Base-by-base conservation (phyloP, 2,113 vertebrate genomes). In the Tenebrosternarchus preto region DNA sequence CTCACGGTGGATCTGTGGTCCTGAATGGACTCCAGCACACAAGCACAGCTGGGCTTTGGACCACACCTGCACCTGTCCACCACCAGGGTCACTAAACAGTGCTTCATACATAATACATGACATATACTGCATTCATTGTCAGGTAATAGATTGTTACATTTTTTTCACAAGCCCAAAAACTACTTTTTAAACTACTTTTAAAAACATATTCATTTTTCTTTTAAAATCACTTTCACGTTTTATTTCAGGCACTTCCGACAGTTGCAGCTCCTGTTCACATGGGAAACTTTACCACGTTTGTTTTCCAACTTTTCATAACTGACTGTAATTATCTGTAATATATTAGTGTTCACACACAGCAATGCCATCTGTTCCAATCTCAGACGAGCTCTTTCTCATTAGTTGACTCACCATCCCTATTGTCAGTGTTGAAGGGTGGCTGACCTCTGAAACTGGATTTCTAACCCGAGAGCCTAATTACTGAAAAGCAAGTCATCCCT, bases 321-420 rank as follows among this genome's bases (percentile, higher is more conserved):
- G 75, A 27, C 76, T 70, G 25, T 74, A 84, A 76, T 84, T 78
- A 82, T 79, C 83, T 84, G 71, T 84, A 78, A 79, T 78, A 64
- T 82, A 84, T 83, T 72, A 83, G 68, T 80, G 85, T 81, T 86
- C 68, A 36, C 72, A 81, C 72, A 79, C 73, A 83, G 63, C 82
- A 76, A 50, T 75, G 80, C 85, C 85, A 83, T 86, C 82, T 86
- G 82, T 78, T 86, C 68, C 46, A 79, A 69, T 83, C 82, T 78
- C 61, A 83, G 74, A 81, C 78, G 79, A 81, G 82, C 79, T 67
- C 66, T 83, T 80, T 83, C 85, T 83, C 85, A 83, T 86, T 86
- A 86, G 76, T 72, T 66, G 79, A 72, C 60, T 76, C 72, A 53
- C 76, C 82, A 72, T 72, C 55, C 66, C 67, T 74, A 81, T 86